These are phyloP conservation scores for Porites divaricata DNA, from an alignment of 92 coral and sea anemone genomes.

Conservation along the genomic window DNA sequence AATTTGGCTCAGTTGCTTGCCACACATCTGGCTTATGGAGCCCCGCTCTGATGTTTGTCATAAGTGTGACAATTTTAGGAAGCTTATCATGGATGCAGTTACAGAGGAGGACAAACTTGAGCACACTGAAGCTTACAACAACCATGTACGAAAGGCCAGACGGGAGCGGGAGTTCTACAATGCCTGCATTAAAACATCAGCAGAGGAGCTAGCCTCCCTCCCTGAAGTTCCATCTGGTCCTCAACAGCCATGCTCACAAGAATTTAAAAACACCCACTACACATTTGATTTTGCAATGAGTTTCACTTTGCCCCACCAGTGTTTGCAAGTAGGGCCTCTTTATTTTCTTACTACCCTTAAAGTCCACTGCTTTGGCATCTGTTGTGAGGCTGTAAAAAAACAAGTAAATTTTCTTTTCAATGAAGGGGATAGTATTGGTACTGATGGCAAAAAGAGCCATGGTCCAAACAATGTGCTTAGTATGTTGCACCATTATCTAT, in stretches of 20 bases:
- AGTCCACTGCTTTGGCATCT: slow-evolving; percentile 34
- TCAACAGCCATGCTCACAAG: slow-evolving; percentile 33
- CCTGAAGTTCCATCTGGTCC: slow-evolving; percentile 30
- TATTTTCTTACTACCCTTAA: slow-evolving; percentile 8
- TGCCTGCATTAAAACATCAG: slow-evolving; percentile 20
- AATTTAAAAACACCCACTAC: slow-evolving; percentile 23
- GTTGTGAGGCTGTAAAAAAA: slow-evolving; percentile 15
- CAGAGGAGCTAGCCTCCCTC: slow-evolving; percentile 26
- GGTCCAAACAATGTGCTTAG: no score
- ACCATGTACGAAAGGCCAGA: slow-evolving; percentile 8
- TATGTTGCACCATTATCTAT: no score
- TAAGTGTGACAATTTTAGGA: no score
- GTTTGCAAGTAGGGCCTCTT: slow-evolving; percentile 25
- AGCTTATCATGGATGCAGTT: no score
- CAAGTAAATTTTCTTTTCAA: slow-evolving; percentile 24
- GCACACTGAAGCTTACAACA: slow-evolving; percentile 13
- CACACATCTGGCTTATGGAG: no score
- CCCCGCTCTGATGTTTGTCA: no score
- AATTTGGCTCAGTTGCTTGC: no score
- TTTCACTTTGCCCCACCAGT: slow-evolving; percentile 11
- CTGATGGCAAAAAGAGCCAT: background rate
- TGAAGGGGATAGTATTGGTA: slow-evolving; percentile 24
- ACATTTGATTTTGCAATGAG: slow-evolving; percentile 21
- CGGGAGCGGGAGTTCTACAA: slow-evolving; percentile 2
- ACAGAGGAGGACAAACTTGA: background rate